Evolutionary conservation across 2,113 vertebrate genomes (phyloP).

Genomic region (Sprattus sprattus): DNA sequence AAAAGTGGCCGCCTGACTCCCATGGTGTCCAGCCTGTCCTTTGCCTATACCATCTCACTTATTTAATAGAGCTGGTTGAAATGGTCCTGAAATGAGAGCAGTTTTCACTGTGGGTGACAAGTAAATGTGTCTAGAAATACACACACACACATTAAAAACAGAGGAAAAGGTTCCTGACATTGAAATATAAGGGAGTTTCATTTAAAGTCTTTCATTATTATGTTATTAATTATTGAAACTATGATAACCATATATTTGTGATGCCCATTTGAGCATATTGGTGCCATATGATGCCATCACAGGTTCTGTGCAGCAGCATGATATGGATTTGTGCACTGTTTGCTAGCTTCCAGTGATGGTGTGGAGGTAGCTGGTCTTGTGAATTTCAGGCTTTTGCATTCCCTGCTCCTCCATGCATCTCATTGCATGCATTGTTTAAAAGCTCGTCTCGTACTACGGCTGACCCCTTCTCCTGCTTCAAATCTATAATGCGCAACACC

Average conservation of each 20-base stretch:
- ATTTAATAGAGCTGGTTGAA: not conserved
- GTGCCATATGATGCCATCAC: not conserved
- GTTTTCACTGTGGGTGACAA: not conserved
- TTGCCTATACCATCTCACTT: not conserved
- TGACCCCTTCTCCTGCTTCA: slow-evolving; percentile 24
- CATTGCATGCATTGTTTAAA: slow-evolving; percentile 18
- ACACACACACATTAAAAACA: not conserved
- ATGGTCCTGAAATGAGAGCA: not conserved
- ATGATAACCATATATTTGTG: not conserved
- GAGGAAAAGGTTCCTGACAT: not conserved
- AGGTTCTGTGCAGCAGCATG: not conserved
- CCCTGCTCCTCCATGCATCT: slow-evolving; percentile 12
- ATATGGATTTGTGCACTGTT: not conserved
- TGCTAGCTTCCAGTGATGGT: not conserved
- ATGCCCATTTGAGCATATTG: not conserved
- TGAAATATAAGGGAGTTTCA: not conserved
- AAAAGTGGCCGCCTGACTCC: not conserved
- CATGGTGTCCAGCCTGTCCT: not conserved
- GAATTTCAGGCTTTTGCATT: not conserved
- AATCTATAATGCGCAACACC: slow-evolving; percentile 51
- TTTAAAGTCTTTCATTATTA: not conserved
- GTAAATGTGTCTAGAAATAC: not conserved
- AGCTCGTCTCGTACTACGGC: not conserved
- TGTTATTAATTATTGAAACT: not conserved
- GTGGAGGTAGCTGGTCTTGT: not conserved